Evolutionary conservation across 2,888 invertebrate species (phyloP), one percentile per base, ranked within the genome.

Genomic region (Protodeltote pygarga): DNA sequence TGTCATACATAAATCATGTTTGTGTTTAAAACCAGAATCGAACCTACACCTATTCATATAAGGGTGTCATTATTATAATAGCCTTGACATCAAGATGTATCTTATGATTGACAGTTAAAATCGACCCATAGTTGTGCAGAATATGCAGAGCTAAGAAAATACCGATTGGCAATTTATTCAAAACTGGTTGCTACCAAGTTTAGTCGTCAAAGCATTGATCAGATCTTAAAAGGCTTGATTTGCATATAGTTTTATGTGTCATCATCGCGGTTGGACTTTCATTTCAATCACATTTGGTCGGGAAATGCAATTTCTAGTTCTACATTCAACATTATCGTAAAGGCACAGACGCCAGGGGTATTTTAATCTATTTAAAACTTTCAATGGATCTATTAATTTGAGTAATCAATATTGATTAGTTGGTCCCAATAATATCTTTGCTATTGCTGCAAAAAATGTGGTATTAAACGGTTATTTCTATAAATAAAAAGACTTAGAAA

Each of bases 21-120:
- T 44, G 51, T 49, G 48, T 40, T 59, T 52, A 52, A 71, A 71
- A 73, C 71, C 67, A 73, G 69, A 66, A 70, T 62, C 42, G 49
- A 37, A 13, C 20, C 31, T 17, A 37, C 16, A 48, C 46, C 50
- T 47, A 51, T 58, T 53, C 39, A 60, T 50, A 35, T 65, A 50
- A 35, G 66, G 70, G 71, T 67, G 61, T 66, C 62, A 74, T 77
- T 78, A 77, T 37, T 32, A 55, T 76, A 72, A 77, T 70, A 61
- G 69, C 62, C 52, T 67, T 40, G 55, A 53, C 59, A 68, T 65
- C 66, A 66, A 59, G 47, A 62, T 46, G 58, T 52, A 63, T 66
- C 68, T 67, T 69, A 66, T 69, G 65, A 75, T 71, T 66, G 72
- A 72, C 67, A 69, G 63, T 25, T 67, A 51, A 62, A 68, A 69